phyloP scores from a whole-genome alignment of 1,140 invertebrate species.

The Atta texana region DNA sequence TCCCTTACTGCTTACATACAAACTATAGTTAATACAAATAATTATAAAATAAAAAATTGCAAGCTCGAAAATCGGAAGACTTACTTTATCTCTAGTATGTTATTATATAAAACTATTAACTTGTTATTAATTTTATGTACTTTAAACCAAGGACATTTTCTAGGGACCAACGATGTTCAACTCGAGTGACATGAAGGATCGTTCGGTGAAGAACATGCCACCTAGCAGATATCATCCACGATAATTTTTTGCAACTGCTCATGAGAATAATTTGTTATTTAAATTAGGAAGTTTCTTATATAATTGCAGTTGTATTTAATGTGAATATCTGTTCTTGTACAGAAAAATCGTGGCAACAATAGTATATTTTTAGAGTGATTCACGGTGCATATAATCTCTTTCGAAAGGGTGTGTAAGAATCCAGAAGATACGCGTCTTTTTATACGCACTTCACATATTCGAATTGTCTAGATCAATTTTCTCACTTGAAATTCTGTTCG shows the following conservation, averaged over 20 bases:
- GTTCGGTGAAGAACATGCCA: constrained; percentile 75
- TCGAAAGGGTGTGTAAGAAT: neutral
- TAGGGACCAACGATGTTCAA: constrained; percentile 84
- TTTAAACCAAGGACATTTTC: constrained; percentile 51
- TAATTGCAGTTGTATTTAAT: constrained; percentile 36
- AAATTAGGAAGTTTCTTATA: constrained; percentile 29
- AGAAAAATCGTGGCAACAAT: constrained; percentile 15
- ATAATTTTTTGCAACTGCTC: constrained; percentile 71
- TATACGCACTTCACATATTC: neutral
- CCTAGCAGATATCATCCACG: constrained; percentile 80
- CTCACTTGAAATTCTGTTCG: neutral
- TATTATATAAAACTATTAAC: neutral
- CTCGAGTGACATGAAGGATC: constrained; percentile 79
- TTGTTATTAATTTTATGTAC: constrained; percentile 12
- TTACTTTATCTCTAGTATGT: constrained; percentile 8
- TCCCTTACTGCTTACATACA: constrained; percentile 52
- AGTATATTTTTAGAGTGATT: constrained; percentile 10
- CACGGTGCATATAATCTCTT: constrained; percentile 1
- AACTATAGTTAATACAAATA: constrained; percentile 27
- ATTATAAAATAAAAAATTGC: neutral
- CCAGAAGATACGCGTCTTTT: neutral
- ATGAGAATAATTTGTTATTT: constrained; percentile 32
- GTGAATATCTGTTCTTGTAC: constrained; percentile 28
- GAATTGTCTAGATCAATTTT: constrained; percentile 10
- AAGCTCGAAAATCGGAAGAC: constrained; percentile 3